A percentile compares a stretch with the other conserved stretches of the same genome.
These are phyloP conservation scores for Strigops habroptila DNA, from an alignment of 2,113 vertebrate genomes.

Conservation along the genomic window DNA sequence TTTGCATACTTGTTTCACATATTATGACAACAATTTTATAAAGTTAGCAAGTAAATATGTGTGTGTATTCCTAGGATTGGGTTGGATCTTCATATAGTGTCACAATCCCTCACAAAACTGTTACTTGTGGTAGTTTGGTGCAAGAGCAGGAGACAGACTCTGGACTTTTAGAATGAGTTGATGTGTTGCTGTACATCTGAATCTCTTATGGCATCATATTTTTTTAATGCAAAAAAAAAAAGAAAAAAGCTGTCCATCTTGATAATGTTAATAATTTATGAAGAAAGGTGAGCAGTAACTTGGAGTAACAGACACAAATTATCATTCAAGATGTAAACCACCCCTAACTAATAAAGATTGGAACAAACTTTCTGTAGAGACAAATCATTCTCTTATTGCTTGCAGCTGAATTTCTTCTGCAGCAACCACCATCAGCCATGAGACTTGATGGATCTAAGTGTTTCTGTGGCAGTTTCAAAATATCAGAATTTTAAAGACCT, in stretches of 20 bases:
- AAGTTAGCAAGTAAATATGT: not conserved
- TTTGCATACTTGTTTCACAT: not conserved
- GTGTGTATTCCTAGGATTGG: not conserved
- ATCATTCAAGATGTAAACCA: not conserved
- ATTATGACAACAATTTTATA: not conserved
- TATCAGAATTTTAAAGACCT: not conserved
- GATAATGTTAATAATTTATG: not conserved
- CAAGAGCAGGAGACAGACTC: not conserved
- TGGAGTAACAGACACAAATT: not conserved
- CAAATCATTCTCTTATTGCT: not conserved
- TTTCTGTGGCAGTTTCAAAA: not conserved
- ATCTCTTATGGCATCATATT: not conserved
- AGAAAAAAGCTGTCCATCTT: not conserved
- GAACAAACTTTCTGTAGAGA: not conserved
- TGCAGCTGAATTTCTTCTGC: not conserved
- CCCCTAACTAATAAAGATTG: not conserved
- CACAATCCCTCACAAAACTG: not conserved
- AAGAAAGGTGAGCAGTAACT: not conserved
- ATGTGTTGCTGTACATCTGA: not conserved
- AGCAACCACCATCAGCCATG: fast-evolving
- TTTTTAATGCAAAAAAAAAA: not conserved
- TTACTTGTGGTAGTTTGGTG: not conserved
- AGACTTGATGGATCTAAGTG: not conserved
- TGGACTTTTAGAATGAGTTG: not conserved
- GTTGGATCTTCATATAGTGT: not conserved